Evolutionary conservation across 2,888 invertebrate genomes (phyloP), one percentile per base, ranked within the genome.

Genomic region (Tubulanus polymorphus): DNA sequence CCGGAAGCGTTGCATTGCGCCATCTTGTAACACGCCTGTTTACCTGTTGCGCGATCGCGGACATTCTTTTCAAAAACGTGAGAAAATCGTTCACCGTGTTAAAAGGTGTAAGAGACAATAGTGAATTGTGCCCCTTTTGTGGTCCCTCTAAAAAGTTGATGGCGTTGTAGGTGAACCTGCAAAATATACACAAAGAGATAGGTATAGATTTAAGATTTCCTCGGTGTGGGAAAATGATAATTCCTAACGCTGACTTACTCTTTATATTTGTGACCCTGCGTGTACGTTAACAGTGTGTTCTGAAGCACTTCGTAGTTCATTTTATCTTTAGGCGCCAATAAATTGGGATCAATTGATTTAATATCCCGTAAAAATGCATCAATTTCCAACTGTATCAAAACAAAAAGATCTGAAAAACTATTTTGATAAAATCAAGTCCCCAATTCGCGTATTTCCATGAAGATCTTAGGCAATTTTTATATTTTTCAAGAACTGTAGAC

Each of bases 11-110:
- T n/a, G n/a, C n/a, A n/a, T n/a, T n/a, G n/a, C n/a, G n/a, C n/a
- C n/a, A n/a, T n/a, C n/a, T n/a, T n/a, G n/a, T n/a, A n/a, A n/a
- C n/a, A n/a, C n/a, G n/a, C n/a, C n/a, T n/a, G 35, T 57, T 53
- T 56, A 74, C 72, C 66, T 75, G 73, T 29, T 54, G 50, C 0
- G 76, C 72, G 25, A 73, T 60, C 6, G 60, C 57, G 32, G 63
- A 57, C 3, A 74, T 62, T 28, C 77, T 60, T n/a, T 63, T 54
- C 1, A 76, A 55, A 46, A 74, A 69, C 37, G 72, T 74, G 1
- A 66, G 62, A 53, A 66, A 70, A 50, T 72, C 71, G 1, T 69
- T 70, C 1, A 62, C 54, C 15, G 68, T 69, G 47, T 67, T 60
- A 32, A 69, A 66, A 15, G 68, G 64, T 3, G 63, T 63, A 3